These are phyloP conservation scores for Coturnix japonica DNA, from an alignment of 2,113 vertebrate genomes.

Conservation along the genomic window DNA sequence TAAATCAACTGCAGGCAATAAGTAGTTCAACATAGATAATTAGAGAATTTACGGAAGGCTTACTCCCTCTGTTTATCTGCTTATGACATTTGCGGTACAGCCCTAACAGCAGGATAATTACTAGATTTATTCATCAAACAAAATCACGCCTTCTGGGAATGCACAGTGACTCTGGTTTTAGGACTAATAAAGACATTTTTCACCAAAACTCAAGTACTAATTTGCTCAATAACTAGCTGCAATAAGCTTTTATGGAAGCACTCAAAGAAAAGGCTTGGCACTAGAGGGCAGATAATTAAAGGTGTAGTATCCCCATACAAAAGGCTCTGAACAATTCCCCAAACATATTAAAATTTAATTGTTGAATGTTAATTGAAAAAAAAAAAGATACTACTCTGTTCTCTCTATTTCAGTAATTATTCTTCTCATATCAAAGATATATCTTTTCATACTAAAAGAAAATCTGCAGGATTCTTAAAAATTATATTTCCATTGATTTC, in stretches of 20 bases:
- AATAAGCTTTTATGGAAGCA: conserved; percentile 86
- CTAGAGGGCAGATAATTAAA: conserved; percentile 87
- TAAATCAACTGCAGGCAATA: conserved; percentile 92
- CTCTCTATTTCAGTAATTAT: conserved; percentile 79
- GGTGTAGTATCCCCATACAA: conserved; percentile 82
- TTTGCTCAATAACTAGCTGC: conserved; percentile 86
- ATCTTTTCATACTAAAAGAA: conserved; percentile 40
- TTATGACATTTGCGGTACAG: conserved; percentile 94
- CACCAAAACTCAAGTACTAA: conserved; percentile 86
- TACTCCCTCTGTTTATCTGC: conserved; percentile 95
- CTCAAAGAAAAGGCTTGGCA: conserved; percentile 83
- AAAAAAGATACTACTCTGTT: conserved; percentile 72
- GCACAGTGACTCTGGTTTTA: conserved; percentile 89
- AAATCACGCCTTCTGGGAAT: conserved; percentile 91
- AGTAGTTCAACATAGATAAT: conserved; percentile 91
- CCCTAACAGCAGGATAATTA: conserved; percentile 95
- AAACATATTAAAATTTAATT: conserved; percentile 87
- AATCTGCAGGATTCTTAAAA: neutral
- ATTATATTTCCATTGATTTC: neutral
- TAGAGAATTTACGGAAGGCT: conserved; percentile 93
- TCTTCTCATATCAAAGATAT: conserved; percentile 72
- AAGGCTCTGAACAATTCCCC: conserved; percentile 85
- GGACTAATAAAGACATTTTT: conserved; percentile 93
- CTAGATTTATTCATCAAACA: conserved; percentile 98
- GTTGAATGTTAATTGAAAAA: conserved; percentile 87